Conservation (phyloP, 2,113 vertebrate species). For the Atherinomorus stipes region DNA sequence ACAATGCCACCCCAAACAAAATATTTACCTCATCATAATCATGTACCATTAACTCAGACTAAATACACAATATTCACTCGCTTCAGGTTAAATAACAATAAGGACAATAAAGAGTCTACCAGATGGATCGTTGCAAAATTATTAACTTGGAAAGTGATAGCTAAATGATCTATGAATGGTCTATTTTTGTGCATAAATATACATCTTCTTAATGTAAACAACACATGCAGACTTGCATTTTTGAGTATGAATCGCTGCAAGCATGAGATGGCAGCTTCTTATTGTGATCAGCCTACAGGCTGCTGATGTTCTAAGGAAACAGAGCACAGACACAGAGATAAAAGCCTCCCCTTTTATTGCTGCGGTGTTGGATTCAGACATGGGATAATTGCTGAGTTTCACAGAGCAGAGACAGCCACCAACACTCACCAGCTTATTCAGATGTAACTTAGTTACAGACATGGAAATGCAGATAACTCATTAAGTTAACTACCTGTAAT, state of each 20-base stretch:
- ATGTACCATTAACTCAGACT: constrained; percentile 21
- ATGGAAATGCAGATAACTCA: neutral
- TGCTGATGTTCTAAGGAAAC: neutral
- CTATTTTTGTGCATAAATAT: constrained; percentile 51
- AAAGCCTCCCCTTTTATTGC: neutral
- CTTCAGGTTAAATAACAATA: constrained; percentile 26
- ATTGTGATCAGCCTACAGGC: neutral
- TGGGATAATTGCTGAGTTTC: constrained; percentile 6
- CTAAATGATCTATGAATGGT: constrained; percentile 32
- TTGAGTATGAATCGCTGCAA: neutral
- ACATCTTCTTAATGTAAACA: constrained; percentile 48
- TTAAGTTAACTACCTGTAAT: too few relatives aligned
- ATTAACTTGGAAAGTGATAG: constrained; percentile 28
- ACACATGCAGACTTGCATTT: constrained; percentile 25
- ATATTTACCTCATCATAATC: constrained; percentile 55
- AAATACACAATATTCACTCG: constrained; percentile 27
- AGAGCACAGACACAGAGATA: neutral
- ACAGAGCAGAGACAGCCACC: neutral
- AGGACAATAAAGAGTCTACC: constrained; percentile 26
- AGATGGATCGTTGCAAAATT: constrained; percentile 17
- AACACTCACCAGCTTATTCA: neutral
- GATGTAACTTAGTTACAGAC: neutral
- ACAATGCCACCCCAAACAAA: constrained; percentile 25
- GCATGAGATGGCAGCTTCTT: neutral
- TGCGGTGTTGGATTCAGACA: neutral